These are phyloP conservation scores for Corynorhinus townsendii DNA, from an alignment of 2,113 vertebrate species.

Conservation along the genomic window DNA sequence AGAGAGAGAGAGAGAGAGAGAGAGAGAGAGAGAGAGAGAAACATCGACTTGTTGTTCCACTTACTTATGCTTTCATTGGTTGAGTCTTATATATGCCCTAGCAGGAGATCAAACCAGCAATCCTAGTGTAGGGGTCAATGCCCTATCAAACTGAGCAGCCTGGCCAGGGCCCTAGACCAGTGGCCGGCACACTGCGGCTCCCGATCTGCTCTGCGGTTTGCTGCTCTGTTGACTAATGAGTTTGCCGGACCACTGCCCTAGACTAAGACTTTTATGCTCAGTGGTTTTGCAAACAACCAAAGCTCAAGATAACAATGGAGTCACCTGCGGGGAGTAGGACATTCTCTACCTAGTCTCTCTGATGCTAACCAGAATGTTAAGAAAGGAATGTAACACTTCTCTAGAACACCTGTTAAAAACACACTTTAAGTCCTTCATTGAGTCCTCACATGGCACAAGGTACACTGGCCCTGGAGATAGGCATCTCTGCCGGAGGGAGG, in stretches of 20 bases:
- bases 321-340: neutral
- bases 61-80: neutral
- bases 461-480: neutral
- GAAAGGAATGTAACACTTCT: neutral
- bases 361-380: neutral
- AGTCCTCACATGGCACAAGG: neutral
- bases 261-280: neutral
- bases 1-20: too few species aligned
- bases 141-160: too few species aligned
- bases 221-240: too few species aligned
- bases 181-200: too few species aligned
- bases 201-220: too few species aligned
- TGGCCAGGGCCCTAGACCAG: neutral
- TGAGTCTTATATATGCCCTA: neutral
- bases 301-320: neutral
- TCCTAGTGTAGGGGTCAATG: too few species aligned
- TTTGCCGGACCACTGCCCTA: neutral
- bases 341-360: neutral
- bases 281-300: neutral
- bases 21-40: neutral
- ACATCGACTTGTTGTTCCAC: neutral
- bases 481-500: neutral
- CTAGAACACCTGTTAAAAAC: too few species aligned
- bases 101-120: too few species aligned
- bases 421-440: neutral